phyloP scores from a whole-genome alignment of 2,888 invertebrate genomes.

The Phaonia tiefii region DNA sequence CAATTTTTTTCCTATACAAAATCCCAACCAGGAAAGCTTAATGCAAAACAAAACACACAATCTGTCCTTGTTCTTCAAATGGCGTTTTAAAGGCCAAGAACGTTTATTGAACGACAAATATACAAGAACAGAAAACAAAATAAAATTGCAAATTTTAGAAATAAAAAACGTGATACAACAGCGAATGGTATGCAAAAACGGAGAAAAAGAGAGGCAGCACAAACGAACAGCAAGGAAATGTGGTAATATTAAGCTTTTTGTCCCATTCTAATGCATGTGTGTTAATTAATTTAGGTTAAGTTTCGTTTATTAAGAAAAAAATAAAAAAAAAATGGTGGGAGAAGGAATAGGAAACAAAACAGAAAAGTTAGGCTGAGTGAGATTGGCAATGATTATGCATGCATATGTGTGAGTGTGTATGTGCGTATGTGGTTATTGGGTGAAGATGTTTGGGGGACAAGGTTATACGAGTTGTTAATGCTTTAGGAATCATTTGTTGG shows the following conservation, averaged over 20 bases:
- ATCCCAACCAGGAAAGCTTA: background rate
- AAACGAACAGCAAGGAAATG: background rate
- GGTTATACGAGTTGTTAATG: constrained; percentile 1
- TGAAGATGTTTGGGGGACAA: background rate
- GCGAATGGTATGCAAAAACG: no score
- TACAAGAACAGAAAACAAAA: constrained; percentile 38
- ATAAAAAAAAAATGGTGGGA: constrained; percentile 4
- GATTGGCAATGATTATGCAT: background rate
- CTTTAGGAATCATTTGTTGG: no score
- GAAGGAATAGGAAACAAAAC: background rate
- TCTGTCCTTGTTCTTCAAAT: constrained; percentile 80
- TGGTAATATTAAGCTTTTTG: constrained; percentile 53
- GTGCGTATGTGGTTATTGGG: no score
- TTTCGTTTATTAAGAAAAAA: constrained; percentile 53
- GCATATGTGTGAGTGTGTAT: background rate
- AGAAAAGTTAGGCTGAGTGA: background rate
- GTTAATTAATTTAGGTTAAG: constrained; percentile 37
- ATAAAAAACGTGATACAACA: no score
- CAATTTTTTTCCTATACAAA: background rate
- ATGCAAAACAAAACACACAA: background rate
- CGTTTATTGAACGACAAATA: constrained; percentile 57
- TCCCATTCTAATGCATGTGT: constrained; percentile 60
- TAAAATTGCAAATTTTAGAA: background rate
- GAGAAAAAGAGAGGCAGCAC: no score
- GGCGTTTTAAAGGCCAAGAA: constrained; percentile 79